Conservation (phyloP, 1,140 invertebrate species). For the Bombus ignitus region DNA sequence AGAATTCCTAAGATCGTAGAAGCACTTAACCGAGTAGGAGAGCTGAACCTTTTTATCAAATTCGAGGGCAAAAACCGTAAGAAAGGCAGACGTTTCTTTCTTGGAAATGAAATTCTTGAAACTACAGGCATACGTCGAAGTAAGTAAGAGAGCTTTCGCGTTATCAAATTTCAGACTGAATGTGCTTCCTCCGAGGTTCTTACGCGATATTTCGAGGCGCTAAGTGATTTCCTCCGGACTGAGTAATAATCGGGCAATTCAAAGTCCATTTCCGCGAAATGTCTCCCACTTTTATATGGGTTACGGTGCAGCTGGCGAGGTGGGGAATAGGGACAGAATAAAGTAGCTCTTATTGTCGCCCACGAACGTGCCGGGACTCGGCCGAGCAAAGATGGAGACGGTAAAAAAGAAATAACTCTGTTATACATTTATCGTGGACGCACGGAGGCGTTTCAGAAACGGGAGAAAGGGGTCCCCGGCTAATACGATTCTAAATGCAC, state of each 20-base stretch:
- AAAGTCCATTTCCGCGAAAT: slow-evolving; percentile 75
- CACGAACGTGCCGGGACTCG: slow-evolving; percentile 46
- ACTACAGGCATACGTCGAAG: background rate
- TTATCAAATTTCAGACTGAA: background rate
- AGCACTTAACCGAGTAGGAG: no score
- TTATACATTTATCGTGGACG: slow-evolving; percentile 58
- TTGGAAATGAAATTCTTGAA: no score
- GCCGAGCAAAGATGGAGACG: slow-evolving; percentile 18
- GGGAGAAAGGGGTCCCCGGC: slow-evolving; percentile 21
- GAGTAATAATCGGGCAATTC: slow-evolving; percentile 73
- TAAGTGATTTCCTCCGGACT: slow-evolving; percentile 48
- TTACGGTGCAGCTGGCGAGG: background rate
- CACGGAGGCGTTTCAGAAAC: slow-evolving; percentile 14
- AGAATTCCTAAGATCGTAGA: background rate
- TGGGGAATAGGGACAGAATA: slow-evolving; percentile 43
- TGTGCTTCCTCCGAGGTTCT: background rate
- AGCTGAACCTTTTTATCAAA: no score
- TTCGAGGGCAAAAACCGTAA: no score
- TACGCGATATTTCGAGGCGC: background rate
- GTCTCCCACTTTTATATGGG: slow-evolving; percentile 41
- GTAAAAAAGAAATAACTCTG: slow-evolving; percentile 58
- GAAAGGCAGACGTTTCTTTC: background rate
- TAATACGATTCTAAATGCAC: slow-evolving; percentile 73
- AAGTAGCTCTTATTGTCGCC: slow-evolving; percentile 63
- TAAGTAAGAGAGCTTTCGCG: background rate